These are phyloP conservation scores for Entomobrya multifasciata DNA, from an alignment of 2,888 invertebrate species.

Conservation along the genomic window DNA sequence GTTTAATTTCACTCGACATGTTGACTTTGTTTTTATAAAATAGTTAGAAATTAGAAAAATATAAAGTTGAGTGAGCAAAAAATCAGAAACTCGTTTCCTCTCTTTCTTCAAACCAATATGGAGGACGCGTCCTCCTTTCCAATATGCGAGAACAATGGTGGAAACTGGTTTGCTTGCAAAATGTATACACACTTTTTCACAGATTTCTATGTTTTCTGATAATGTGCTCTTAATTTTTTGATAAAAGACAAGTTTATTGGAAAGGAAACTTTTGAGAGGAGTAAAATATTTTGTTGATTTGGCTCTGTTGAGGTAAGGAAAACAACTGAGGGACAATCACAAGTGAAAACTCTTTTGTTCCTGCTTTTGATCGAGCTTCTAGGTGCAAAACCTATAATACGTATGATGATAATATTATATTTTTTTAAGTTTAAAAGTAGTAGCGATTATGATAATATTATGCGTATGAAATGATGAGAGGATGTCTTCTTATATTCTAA, in stretches of 20 bases:
- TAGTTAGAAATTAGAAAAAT: background rate
- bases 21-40: background rate
- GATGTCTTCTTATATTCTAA: background rate
- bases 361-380: constrained; percentile 30
- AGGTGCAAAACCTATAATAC: too few relatives aligned
- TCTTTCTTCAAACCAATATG: constrained; percentile 28
- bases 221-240: background rate
- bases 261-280: background rate
- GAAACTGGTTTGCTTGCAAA: background rate
- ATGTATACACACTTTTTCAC: too few relatives aligned
- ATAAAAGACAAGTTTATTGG: background rate
- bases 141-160: constrained; percentile 29
- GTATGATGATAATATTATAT: constrained; percentile 3
- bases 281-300: background rate
- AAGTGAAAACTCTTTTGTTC: constrained; percentile 51
- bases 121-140: constrained; percentile 52
- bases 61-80: constrained; percentile 29
- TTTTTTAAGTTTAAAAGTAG: background rate
- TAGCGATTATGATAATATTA: constrained; percentile 27
- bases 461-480: background rate
- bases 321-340: constrained; percentile 48
- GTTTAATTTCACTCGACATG: constrained; percentile 62
- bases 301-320: constrained; percentile 40
- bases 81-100: constrained; percentile 9
- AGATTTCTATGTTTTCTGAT: too few relatives aligned